These are phyloP conservation scores for Drosophila merina DNA, from an alignment of 2,888 invertebrate species.

Conservation along the genomic window DNA sequence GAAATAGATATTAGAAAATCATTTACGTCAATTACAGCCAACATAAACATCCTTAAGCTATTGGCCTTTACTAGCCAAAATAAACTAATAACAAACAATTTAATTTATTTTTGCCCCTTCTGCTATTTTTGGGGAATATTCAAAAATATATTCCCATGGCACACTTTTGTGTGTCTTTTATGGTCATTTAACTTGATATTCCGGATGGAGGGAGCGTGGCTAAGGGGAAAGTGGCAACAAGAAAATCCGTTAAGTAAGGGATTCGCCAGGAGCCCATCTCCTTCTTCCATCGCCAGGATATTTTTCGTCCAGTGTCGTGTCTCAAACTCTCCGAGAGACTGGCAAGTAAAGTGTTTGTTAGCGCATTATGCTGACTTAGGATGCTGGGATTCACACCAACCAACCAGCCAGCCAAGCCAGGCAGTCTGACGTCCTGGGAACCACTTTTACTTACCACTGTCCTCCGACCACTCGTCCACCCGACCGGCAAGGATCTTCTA, in stretches of 20 bases:
- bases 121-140: not conserved
- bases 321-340: conserved; percentile 35
- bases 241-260: conserved; percentile 38
- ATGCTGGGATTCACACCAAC: conserved; percentile 54
- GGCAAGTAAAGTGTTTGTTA: conserved; percentile 73
- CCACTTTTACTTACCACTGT: conserved; percentile 73
- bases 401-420: conserved; percentile 10
- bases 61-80: not conserved
- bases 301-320: conserved; percentile 40
- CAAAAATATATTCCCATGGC: conserved; percentile 14
- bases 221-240: conserved; percentile 26
- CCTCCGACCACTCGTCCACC: conserved; percentile 19
- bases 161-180: conserved; percentile 32
- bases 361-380: conserved; percentile 77
- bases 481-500: conserved; percentile 31
- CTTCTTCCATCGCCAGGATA: conserved; percentile 2
- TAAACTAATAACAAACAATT: not conserved
- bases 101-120: not conserved
- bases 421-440: conserved; percentile 40
- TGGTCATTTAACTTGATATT: conserved; percentile 39
- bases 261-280: conserved; percentile 29
- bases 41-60: not conserved
- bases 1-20: no score
- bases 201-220: not conserved
- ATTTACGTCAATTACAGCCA: not conserved